Conservation (phyloP, 2,888 invertebrate genomes). For the Lasiommata megera region DNA sequence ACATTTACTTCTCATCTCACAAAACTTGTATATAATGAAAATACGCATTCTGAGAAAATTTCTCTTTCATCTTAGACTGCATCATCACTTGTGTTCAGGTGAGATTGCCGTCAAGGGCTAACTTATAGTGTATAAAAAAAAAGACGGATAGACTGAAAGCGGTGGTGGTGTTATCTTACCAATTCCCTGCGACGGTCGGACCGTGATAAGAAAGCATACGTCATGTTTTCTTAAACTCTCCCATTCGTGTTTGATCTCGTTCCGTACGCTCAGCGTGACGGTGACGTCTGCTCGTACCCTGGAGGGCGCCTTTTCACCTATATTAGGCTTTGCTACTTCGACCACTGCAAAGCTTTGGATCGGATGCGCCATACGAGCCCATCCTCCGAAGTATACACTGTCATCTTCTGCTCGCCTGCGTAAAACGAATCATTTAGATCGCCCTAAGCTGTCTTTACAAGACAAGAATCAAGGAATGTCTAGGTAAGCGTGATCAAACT, state of each 20-base stretch:
- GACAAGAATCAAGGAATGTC: too few species aligned
- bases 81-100: too few species aligned
- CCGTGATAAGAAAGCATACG: slow-evolving; percentile 97
- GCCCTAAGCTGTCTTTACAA: too few species aligned
- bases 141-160: too few species aligned
- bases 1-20: too few species aligned
- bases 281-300: slow-evolving; percentile 97
- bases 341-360: slow-evolving; percentile 96
- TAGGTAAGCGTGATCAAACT: too few species aligned
- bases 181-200: slow-evolving; percentile 91
- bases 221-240: slow-evolving; percentile 98
- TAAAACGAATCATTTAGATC: too few species aligned
- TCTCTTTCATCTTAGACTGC: too few species aligned
- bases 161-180: slow-evolving; percentile 83
- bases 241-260: slow-evolving; percentile 98
- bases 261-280: slow-evolving; percentile 93
- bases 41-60: too few species aligned
- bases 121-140: too few species aligned
- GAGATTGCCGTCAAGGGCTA: too few species aligned
- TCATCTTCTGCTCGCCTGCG: slow-evolving; percentile 92
- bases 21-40: too few species aligned
- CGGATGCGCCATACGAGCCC: slow-evolving; percentile 99
- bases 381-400: slow-evolving; percentile 95
- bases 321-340: slow-evolving; percentile 95
- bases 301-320: slow-evolving; percentile 97